Conservation (phyloP, 2,113 vertebrate genomes). For the Aspidoscelis tigris region DNA sequence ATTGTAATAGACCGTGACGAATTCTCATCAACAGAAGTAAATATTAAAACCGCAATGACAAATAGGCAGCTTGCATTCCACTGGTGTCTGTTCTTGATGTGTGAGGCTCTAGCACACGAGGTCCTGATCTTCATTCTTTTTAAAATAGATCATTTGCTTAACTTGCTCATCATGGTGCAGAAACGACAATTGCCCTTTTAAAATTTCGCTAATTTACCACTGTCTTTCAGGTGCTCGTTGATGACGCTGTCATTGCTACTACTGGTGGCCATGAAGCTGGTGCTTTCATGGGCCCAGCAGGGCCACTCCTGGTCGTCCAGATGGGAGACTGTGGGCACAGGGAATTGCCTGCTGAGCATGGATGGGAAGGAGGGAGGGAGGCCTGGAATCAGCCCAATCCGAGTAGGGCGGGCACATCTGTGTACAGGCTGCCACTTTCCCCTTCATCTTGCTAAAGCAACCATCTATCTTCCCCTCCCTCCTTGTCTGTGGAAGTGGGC, state of each 20-base stretch:
- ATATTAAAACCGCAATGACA: slow-evolving; percentile 75
- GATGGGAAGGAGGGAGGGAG: background rate
- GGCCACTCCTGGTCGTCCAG: too few species aligned
- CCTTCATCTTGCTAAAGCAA: slow-evolving; percentile 46
- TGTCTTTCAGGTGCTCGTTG: slow-evolving; percentile 12
- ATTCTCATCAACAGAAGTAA: slow-evolving; percentile 83
- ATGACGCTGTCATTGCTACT: slow-evolving; percentile 24
- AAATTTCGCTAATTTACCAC: slow-evolving; percentile 50
- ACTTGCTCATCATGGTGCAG: slow-evolving; percentile 54
- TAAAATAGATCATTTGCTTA: slow-evolving; percentile 61
- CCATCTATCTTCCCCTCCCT: slow-evolving; percentile 19
- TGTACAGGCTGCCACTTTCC: background rate
- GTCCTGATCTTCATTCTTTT: slow-evolving; percentile 56
- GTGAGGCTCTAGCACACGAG: slow-evolving; percentile 26
- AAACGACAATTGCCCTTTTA: slow-evolving; percentile 56
- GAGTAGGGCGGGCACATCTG: too few species aligned
- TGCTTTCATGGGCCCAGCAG: slow-evolving; percentile 16
- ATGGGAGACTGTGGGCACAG: background rate
- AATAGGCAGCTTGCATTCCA: slow-evolving; percentile 54
- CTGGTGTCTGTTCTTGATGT: slow-evolving; percentile 38
- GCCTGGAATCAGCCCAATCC: too few species aligned
- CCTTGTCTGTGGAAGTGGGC: slow-evolving; percentile 63
- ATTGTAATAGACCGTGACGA: slow-evolving; percentile 80
- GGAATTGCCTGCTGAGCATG: background rate
- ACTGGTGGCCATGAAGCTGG: background rate